A percentile compares a stretch with the other conserved stretches of the same genome.
phyloP scores from a whole-genome alignment of 23 tunicate species.

The Phallusia fumigata region DNA sequence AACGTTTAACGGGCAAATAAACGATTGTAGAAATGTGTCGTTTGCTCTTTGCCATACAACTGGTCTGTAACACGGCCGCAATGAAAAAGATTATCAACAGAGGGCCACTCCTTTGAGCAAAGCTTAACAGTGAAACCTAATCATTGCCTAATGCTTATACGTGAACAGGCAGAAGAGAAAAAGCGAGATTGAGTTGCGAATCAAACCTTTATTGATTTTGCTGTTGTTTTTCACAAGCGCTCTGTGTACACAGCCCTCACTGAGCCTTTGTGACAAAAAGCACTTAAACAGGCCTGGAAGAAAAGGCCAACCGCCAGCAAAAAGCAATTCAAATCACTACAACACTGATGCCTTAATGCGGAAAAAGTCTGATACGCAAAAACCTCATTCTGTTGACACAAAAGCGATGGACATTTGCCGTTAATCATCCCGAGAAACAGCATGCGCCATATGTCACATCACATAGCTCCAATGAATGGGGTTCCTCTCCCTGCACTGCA shows the following conservation, averaged over 20 bases:
- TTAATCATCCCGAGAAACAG: neutral
- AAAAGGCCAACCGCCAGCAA: neutral
- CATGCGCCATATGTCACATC: neutral
- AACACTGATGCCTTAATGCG: slow-evolving; percentile 7
- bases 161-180: neutral
- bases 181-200: slow-evolving; percentile 5
- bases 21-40: neutral
- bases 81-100: neutral
- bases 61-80: neutral
- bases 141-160: slow-evolving; percentile 1
- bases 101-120: slow-evolving; percentile 3
- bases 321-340: neutral
- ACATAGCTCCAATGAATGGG: neutral
- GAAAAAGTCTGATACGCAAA: neutral
- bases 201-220: slow-evolving; percentile 13
- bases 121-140: slow-evolving; percentile 6
- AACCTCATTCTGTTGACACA: no score
- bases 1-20: neutral
- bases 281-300: slow-evolving; percentile 7
- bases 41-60: neutral
- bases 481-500: neutral
- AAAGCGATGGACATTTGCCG: slow-evolving; percentile 3
- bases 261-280: neutral
- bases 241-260: slow-evolving; percentile 8
- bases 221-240: neutral